These are phyloP conservation scores for Peromyscus attwateri DNA, from an alignment of 2,797 vertebrate species.

Conservation along the genomic window DNA sequence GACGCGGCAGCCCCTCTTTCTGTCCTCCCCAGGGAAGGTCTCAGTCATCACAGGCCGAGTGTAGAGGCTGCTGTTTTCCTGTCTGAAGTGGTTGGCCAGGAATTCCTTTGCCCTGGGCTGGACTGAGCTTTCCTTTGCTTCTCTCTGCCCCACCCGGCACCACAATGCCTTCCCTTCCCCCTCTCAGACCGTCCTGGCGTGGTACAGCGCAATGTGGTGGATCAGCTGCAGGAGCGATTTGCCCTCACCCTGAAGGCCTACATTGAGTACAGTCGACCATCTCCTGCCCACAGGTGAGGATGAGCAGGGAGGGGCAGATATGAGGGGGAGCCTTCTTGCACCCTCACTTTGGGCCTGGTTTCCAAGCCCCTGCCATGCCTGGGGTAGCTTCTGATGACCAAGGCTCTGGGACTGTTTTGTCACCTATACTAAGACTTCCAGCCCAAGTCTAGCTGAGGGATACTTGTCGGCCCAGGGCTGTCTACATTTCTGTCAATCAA, in stretches of 20 bases:
- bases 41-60: background rate
- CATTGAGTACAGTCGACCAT: conserved; percentile 85
- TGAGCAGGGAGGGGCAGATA: background rate
- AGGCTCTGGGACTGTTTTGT: background rate
- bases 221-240: conserved; percentile 85
- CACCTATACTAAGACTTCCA: background rate
- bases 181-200: conserved; percentile 81
- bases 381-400: background rate
- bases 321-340: background rate
- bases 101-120: background rate
- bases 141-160: background rate
- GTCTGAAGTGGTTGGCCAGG: background rate
- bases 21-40: background rate
- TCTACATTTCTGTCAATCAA: background rate
- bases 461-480: background rate
- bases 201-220: conserved; percentile 72
- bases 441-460: background rate
- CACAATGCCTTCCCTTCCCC: background rate
- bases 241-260: conserved; percentile 87
- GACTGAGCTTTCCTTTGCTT: background rate
- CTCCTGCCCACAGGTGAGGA: conserved; percentile 83
- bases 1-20: fast-evolving
- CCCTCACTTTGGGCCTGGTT: background rate
- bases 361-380: background rate
- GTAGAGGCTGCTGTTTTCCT: background rate